Base-by-base conservation (phyloP, 2,888 invertebrate species). In the Habrosyne pyritoides region DNA sequence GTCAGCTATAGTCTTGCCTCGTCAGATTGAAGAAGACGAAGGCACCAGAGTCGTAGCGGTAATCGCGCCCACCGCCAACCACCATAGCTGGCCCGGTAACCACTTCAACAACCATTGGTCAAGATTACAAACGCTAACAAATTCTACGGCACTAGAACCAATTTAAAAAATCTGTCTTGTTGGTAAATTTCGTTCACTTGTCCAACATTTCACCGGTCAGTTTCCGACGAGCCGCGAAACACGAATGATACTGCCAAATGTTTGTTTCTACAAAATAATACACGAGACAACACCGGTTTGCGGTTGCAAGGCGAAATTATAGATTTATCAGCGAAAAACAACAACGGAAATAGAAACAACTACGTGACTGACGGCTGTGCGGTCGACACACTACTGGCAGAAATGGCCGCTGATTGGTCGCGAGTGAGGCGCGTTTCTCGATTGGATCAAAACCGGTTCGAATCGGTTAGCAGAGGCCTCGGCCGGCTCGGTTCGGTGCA, bases 1-100 rank as follows among this genome's bases (percentile, higher is more conserved):
- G 92, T 92, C 92, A 92, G 92, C 92, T 92, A 71, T 91, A 82
- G 71, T 92, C 92, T 77, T 92, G 92, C 63, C 92, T 83, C 57
- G 91, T 92, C 74, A 92, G 71, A 74, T 92, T 92, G 79, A 87
- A 89, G 83, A 87, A 91, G 69, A 88, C 81, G 69, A 92, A 91
- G 63, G 91, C 91, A 63, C 91, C 91, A 63, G 84, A 87, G 59
- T 86, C 81, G 54, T 86, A 75, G 60, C 85, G 85, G 75, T 82
- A 85, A 61, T 79, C 81, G 62, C 78, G 79, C 66, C 83, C 79
- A 69, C 85, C 69, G 72, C 67, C 75, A 79, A 85, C 81, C 83
- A 91, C 86, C 91, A 91, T 91, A 90, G 89, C 87, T 90, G 84
- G 77, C 73, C 72, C 73, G 76, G 79, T 64, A 61, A 63, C 73